These are phyloP conservation scores for Ciconia nigra DNA, from an alignment of 2,797 vertebrate species.

Conservation along the genomic window DNA sequence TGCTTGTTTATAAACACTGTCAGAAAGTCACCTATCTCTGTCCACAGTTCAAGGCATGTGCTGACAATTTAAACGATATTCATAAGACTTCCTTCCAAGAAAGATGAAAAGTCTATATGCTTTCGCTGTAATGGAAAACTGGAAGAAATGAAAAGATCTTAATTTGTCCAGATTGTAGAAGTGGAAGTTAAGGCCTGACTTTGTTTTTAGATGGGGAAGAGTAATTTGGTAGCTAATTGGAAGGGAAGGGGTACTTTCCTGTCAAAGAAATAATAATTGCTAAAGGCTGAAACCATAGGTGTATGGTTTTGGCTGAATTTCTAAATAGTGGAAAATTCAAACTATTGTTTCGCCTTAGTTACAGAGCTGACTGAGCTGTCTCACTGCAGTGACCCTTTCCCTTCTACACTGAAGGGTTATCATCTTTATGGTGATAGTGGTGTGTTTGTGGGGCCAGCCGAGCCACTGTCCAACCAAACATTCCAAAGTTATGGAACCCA, in stretches of 20 bases:
- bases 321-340: neutral
- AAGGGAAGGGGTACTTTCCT: neutral
- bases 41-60: neutral
- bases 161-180: neutral
- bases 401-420: neutral
- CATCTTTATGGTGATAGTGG: fast-evolving
- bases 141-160: neutral
- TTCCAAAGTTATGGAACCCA: neutral
- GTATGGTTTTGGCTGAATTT: neutral
- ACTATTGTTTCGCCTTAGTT: neutral
- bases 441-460: neutral
- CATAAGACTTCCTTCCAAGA: neutral
- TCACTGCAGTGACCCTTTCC: neutral
- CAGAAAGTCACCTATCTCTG: neutral
- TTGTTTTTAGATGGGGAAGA: neutral
- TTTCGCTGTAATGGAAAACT: neutral
- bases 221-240: neutral
- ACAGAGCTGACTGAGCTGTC: neutral
- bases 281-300: neutral
- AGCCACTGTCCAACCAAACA: neutral
- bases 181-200: neutral
- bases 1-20: neutral
- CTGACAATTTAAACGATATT: neutral
- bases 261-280: neutral
- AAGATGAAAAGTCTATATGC: neutral